Base-by-base conservation (phyloP, 2,888 invertebrate genomes). In the Eurytoma adleriae region DNA sequence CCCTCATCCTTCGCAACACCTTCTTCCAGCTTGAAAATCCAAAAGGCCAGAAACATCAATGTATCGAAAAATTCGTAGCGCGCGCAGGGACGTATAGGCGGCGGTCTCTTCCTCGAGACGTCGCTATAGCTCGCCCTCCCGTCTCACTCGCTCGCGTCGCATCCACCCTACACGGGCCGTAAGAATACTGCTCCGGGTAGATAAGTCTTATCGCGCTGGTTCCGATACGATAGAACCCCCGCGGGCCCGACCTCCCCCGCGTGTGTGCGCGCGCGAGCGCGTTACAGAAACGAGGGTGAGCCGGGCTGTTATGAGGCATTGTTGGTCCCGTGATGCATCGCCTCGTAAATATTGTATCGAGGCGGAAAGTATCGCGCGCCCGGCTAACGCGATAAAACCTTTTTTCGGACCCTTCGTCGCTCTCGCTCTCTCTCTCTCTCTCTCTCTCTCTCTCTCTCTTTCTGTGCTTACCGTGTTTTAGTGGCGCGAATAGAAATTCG, bases 291-390 rank as follows among this genome's bases (percentile, higher is more conserved):
- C 66, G 66, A 54, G 61, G 67, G 64, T 14, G 64, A 56, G 48
- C 24, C 12, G 50, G 61, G 13, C 57, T 67, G 73, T 80, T 82
- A 80, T 71, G 75, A 79, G 82, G 74, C 87, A 90, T 90, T 90
- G 90, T 90, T 88, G 88, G 85, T 83, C 30, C 30, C 70, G 48
- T 90, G 90, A 90, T 90, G 88, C 89, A 90, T 90, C 89, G 88
- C 87, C 89, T 89, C 90, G 89, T 90, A 90, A 90, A 90, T 90
- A 89, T 89, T 88, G 86, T 88, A 89, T 90, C 88, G 87, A 84
- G 84, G 83, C 86, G 84, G 85, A 86, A 87, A 86, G 86, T 87
- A 86, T 87, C 54, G 24, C 52, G 54, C 54, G 57, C 5, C 75
- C 54, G 70, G 48, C 56, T 62, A 48, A 66, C 48, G n/a, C 79